Evolutionary conservation across 2,797 vertebrate genomes (phyloP), one percentile per base, ranked within the genome.

Genomic region (Paratrypauchen microcephalus): DNA sequence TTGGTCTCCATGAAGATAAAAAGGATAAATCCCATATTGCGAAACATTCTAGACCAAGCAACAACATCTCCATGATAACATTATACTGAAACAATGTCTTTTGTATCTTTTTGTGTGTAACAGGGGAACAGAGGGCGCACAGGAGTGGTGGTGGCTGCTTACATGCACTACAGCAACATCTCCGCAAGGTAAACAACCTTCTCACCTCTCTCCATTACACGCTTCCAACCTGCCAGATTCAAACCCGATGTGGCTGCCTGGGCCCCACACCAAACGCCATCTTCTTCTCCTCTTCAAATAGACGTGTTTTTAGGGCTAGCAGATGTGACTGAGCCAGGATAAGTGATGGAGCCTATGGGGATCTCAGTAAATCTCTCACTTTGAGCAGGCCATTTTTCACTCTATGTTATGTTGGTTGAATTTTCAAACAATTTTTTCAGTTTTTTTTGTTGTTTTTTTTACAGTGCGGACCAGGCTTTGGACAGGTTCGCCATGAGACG

Each of bases 151-250:
- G 95, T 97, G 7, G 96, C 96, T 0, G 96, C 96, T 0, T 98
- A 97, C 87, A 96, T 97, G 96, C 96, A 98, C 88, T 97, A 98
- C 92, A 98, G 96, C 94, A 97, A 96, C 92, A 97, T 97, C 88
- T 97, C 96, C 0, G 96, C 95, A 83, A 98, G 96, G 96, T 98
- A 91, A 11, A 80, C 85, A 81, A 64, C 58, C 30, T 18, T 66
- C 50, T 5, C 0, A 6, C 59, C n/a, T 21, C 64, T 30, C 62
- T 78, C 69, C 67, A 55, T 78, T 71, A 76, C 69, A 47, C 64
- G 26, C 71, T 69, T 75, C 23, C 12, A 74, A 68, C 58, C 75
- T 68, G 41, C 66, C 48, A n/a, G 65, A 65, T 48, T 3, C 32
- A 73, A 81, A 84, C 72, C 70, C 2, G n/a, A 69, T 77, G 71